Base-by-base conservation (phyloP, 2,797 vertebrate species). In the Aldrovandia affinis region DNA sequence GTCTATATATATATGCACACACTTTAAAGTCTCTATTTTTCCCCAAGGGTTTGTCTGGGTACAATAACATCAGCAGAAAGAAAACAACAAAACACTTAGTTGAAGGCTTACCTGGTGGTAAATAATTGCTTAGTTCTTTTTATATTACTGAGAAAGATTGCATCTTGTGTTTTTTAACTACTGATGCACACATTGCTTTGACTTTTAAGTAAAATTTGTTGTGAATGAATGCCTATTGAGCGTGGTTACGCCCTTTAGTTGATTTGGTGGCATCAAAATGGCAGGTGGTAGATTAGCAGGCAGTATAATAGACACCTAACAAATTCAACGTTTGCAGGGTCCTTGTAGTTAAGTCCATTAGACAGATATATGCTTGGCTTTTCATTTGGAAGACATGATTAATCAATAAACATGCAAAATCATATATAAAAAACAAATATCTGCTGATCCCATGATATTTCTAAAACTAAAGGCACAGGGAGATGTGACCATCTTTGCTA, bases 221-320 rank as follows among this genome's bases (percentile, higher is more conserved):
- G 2, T 77, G 20, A 47, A 77, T 47, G 25, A 8, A 77, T 47
- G 39, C 7, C 25, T 47, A 44, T 30, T 78, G 75, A 83, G 39
- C 47, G 33, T 61, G 28, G 30, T 30, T 18, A 61, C 20, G 59
- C 8, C 33, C 20, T 44, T 28, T 28, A 47, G 36, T 81, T 25
- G 55, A 78, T 50, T 14, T 52, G 80, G 50, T 65, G 73, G 70
- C 22, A 61, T 85, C 59, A 68, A 77, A 61, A 78, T 52, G 73
- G 57, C 30, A 85, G 80, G 80, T 85, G 84, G 70, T 78, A 85
- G 81, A 85, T 82, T 85, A 18, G 81, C 70, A 85, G 84, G 84
- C 84, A 82, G 84, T 85, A 78, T n/a, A 79, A 52, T 22, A 73
- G 79, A 73, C 79, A 54, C 65, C 84, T 81, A 70, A 77, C 77